Evolutionary conservation across 2,888 invertebrate genomes (phyloP).

Genomic region (Bibio marci): DNA sequence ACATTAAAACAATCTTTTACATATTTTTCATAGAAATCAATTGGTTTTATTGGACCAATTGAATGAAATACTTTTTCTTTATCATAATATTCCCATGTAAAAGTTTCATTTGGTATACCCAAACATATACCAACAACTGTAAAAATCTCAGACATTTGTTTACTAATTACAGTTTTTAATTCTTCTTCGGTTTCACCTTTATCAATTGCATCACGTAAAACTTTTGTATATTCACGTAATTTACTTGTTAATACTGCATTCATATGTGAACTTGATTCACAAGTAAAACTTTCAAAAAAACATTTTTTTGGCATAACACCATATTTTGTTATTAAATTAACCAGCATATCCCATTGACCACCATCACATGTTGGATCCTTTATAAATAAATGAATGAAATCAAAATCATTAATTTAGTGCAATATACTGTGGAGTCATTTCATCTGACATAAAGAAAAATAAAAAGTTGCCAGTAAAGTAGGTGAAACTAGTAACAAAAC

Average conservation of each 20-base stretch:
- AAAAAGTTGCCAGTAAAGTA: too few species aligned
- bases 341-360: constrained; percentile 88
- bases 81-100: constrained; percentile 74
- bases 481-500: too few species aligned
- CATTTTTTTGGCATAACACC: constrained; percentile 79
- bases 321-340: constrained; percentile 70
- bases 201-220: constrained; percentile 44
- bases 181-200: constrained; percentile 34
- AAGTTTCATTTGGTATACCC: constrained; percentile 58
- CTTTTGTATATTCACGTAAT: constrained; percentile 67
- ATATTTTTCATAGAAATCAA: constrained; percentile 62
- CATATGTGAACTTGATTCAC: constrained; percentile 55
- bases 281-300: constrained; percentile 69
- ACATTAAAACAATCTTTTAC: constrained; percentile 66
- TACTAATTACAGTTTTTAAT: constrained; percentile 41
- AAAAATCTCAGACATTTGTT: constrained; percentile 60
- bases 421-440: too few species aligned
- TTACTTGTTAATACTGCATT: constrained; percentile 68
- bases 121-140: constrained; percentile 70
- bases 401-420: too few species aligned
- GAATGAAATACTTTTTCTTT: constrained; percentile 57
- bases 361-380: constrained; percentile 72
- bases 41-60: constrained; percentile 57
- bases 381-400: constrained; percentile 8
- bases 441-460: too few species aligned